Evolutionary conservation across 2,113 vertebrate genomes (phyloP), one percentile per base, ranked within the genome.

Genomic region (Potamarius usumacintae): DNA sequence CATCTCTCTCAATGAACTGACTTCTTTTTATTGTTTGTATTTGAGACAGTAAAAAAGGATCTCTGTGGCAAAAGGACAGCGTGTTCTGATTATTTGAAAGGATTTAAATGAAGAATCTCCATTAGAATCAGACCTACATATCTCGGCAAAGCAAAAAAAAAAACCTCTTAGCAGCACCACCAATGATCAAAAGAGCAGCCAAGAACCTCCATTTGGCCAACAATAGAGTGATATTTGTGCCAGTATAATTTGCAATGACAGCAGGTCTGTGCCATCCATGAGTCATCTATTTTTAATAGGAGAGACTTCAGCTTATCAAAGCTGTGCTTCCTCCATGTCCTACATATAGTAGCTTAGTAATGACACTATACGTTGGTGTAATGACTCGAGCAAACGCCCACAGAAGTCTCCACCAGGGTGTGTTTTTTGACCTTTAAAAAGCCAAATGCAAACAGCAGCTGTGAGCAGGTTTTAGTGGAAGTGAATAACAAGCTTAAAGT

Each of bases 181-280:
- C 72, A 20, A 69, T 71, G 72, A 15, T 50, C 67, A 63, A 74
- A 67, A 17, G 77, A 57, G 60, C 30, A 20, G 65, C 76, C 84
- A 67, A 83, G 84, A 30, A 77, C 18, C 74, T 25, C 18, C 20
- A 84, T 90, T 85, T 62, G 63, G 48, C 27, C 87, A 88, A 88
- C 87, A 90, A 88, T 81, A 57, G 65, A 14, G n/a, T 57, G 72
- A 25, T 63, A 74, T 83, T 76, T 62, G 86, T 87, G 86, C 48
- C 74, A 62, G 78, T n/a, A 65, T 65, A 84, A 52, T 90, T 60
- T 85, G 84, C 25, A 69, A 5, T 62, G 84, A 83, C 48, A 69
- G 82, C 79, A 81, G 72, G 83, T 57, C 65, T 69, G 48, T 57
- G 58, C 60, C 30, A 55, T 85, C 27, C 60, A 72, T 86, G 85